Evolutionary conservation across 2,888 invertebrate genomes (phyloP), one percentile per base, ranked within the genome.

Genomic region (Strigamia maritima): DNA sequence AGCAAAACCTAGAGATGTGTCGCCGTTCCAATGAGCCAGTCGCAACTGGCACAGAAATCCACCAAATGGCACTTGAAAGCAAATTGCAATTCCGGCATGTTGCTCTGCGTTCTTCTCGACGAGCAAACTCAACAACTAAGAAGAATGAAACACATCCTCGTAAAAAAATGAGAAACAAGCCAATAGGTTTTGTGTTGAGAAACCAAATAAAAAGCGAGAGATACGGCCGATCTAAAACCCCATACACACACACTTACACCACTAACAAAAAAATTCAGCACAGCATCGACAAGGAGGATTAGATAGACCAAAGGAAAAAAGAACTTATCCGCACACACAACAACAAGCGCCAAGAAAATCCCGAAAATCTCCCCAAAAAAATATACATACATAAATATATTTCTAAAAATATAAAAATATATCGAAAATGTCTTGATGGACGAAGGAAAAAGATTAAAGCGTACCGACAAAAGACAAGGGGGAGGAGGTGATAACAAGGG

Each of bases 21-120:
- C 70, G 70, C 28, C 70, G 70, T 70, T 28, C 26, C 26, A 70
- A 70, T 70, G 70, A 70, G 70, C 26, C 70, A 70, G 70, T 70
- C 70, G 70, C 70, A 70, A 70, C 26, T 70, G 70, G 70, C 28
- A 70, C 70, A 70, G 70, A 70, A 70, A 70, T 70, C 70, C 70
- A 70, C 70, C 70, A 70, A 70, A 70, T 70, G 70, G 70, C 70
- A 70, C 70, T 70, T 70, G 70, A 70, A 70, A 70, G 70, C 70
- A 70, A 70, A 70, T 70, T 70, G 70, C 70, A 70, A 70, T 70
- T 70, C 70, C 70, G 70, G 70, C 28, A 70, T 70, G 70, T 70
- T 24, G 26, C 70, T 54, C 54, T 70, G 70, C 28, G 26, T 14
- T 70, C 70, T 70, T 54, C 70, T 70, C 70, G 70, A 70, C 28